These are phyloP conservation scores for Araneus ventricosus DNA, from an alignment of 1,140 invertebrate genomes.

Conservation along the genomic window DNA sequence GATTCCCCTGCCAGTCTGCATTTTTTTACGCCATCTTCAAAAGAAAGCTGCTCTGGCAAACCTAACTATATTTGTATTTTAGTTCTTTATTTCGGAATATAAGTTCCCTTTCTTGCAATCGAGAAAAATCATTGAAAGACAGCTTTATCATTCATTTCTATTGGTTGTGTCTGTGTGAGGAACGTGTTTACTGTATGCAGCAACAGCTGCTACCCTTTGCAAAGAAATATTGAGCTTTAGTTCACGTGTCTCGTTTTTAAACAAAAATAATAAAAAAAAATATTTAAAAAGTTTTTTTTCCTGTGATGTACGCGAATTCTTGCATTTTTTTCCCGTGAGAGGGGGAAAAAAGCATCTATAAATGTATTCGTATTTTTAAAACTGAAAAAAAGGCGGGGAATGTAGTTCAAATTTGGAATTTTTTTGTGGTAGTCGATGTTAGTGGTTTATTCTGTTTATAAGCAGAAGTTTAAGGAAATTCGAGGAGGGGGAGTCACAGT, in stretches of 20 bases:
- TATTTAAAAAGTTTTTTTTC: background rate
- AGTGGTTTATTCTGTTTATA: no score
- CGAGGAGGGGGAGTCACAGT: no score
- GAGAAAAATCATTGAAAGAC: conserved; percentile 1
- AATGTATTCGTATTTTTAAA: no score
- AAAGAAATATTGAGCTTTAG: background rate
- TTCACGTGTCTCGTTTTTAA: background rate
- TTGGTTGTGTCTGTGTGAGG: background rate
- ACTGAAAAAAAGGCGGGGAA: no score
- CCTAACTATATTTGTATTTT: background rate
- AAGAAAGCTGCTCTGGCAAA: background rate
- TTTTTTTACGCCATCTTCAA: background rate
- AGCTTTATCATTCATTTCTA: conserved; percentile 38
- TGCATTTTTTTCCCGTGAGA: background rate
- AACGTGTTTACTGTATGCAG: conserved; percentile 18
- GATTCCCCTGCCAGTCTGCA: background rate
- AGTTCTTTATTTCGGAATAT: background rate
- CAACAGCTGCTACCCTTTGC: conserved; percentile 18
- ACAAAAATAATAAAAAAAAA: background rate
- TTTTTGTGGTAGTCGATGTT: no score
- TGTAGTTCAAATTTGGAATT: no score
- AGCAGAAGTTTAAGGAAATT: no score
- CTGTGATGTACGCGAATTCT: background rate
- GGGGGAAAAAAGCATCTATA: no score
- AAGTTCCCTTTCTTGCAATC: background rate